Conservation (phyloP, 2,113 vertebrate genomes). For the Odontesthes bonariensis region DNA sequence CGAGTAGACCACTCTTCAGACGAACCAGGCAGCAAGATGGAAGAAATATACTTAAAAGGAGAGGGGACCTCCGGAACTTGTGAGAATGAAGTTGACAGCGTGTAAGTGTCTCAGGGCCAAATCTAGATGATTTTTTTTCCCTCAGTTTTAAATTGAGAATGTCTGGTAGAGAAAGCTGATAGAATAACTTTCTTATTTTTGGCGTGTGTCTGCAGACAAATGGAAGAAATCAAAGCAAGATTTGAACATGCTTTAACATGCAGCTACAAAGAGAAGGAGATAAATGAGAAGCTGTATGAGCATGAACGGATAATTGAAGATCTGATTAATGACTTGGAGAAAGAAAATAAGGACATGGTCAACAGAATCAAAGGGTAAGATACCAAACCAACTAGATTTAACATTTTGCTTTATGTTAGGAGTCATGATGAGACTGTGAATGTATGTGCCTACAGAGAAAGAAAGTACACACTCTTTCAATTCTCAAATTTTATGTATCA, state of each 20-base stretch:
- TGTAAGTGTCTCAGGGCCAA: too few relatives aligned
- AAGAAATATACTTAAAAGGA: too few relatives aligned
- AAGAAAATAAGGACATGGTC: not conserved
- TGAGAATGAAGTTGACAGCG: too few relatives aligned
- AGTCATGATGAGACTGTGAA: not conserved
- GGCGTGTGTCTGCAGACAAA: not conserved
- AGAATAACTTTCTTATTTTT: not conserved
- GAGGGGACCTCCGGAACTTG: too few relatives aligned
- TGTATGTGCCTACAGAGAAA: not conserved
- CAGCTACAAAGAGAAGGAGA: constrained; percentile 3
- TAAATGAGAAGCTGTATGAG: not conserved
- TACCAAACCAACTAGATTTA: not conserved
- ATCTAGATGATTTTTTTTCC: too few relatives aligned
- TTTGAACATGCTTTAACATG: not conserved
- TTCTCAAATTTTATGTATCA: too few relatives aligned
- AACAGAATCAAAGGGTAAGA: not conserved
- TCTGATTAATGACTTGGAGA: not conserved
- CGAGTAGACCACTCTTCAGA: too few relatives aligned
- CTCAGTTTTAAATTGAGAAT: too few relatives aligned
- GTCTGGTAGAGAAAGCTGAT: not conserved
- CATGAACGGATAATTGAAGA: not conserved
- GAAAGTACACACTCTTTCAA: too few relatives aligned
- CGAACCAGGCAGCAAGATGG: too few relatives aligned
- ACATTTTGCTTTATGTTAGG: not conserved
- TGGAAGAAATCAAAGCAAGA: not conserved